phyloP scores from a whole-genome alignment of 2,888 invertebrate species.

The Spilosoma lubricipeda region DNA sequence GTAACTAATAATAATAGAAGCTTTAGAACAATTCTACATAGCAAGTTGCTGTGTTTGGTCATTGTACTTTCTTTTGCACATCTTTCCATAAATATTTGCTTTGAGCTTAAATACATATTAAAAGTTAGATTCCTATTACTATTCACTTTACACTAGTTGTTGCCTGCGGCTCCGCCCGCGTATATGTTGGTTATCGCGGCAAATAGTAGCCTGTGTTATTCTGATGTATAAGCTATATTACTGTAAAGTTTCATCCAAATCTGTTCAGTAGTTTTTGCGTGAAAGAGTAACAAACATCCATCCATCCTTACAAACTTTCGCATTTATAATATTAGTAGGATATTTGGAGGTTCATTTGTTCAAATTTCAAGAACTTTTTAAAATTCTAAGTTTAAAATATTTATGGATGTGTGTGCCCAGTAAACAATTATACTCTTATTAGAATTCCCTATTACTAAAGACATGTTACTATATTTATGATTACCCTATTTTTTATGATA shows the following conservation, averaged over 20 bases:
- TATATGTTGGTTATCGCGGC: too few species aligned
- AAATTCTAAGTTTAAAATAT: neutral
- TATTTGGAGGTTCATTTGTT: neutral
- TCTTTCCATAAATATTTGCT: neutral
- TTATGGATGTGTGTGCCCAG: neutral
- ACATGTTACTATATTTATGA: neutral
- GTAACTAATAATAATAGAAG: neutral
- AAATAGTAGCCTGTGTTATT: too few species aligned
- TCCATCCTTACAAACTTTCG: too few species aligned
- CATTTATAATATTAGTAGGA: too few species aligned
- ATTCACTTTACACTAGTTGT: neutral
- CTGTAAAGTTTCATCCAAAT: too few species aligned
- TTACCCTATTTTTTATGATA: conserved; percentile 7
- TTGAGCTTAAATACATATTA: neutral
- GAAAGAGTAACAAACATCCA: too few species aligned
- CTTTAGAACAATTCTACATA: neutral
- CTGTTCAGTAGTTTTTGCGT: too few species aligned
- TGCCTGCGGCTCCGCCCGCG: too few species aligned
- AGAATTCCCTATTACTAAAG: neutral
- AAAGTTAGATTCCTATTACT: neutral
- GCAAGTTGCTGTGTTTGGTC: neutral
- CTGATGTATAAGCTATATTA: too few species aligned
- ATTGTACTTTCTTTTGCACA: neutral
- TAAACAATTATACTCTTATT: neutral
- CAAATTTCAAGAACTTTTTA: too few species aligned